These are phyloP conservation scores for Sorex araneus DNA, from an alignment of 2,113 vertebrate species.

Conservation along the genomic window DNA sequence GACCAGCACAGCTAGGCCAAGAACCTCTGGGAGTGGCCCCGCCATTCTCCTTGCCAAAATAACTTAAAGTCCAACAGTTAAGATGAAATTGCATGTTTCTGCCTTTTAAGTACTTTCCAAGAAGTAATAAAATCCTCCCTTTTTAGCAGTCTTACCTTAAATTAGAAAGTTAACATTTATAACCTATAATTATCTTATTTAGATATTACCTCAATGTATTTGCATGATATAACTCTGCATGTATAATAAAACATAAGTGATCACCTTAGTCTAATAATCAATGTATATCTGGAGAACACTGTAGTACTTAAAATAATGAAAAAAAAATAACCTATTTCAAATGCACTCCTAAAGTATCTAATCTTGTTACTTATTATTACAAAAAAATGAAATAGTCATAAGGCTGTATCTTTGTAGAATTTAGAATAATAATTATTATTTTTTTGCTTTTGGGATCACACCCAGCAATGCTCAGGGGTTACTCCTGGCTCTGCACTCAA, in stretches of 20 bases:
- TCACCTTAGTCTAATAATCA: constrained; percentile 57
- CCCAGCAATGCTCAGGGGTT: no score
- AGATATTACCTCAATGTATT: constrained; percentile 58
- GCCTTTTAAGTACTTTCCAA: constrained; percentile 81
- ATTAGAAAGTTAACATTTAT: constrained; percentile 79
- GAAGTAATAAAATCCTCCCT: constrained; percentile 84
- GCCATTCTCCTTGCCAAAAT: no score
- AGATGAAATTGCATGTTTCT: constrained; percentile 80
- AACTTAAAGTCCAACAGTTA: constrained; percentile 72
- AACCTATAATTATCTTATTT: constrained; percentile 75
- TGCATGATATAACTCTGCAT: constrained; percentile 64
- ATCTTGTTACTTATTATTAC: constrained; percentile 35
- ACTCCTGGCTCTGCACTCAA: no score
- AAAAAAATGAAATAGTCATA: neutral
- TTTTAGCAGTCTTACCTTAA: constrained; percentile 80
- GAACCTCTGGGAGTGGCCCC: neutral
- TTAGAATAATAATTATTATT: no score
- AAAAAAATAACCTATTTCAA: neutral
- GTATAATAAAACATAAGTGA: constrained; percentile 65
- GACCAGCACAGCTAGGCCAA: constrained; percentile 13
- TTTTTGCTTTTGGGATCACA: no score
- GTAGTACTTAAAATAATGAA: neutral
- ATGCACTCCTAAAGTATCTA: constrained; percentile 47
- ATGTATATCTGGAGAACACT: neutral
- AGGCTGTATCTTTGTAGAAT: no score